phyloP scores from a whole-genome alignment of 2,113 vertebrate genomes.

The Aptenodytes forsteri region DNA sequence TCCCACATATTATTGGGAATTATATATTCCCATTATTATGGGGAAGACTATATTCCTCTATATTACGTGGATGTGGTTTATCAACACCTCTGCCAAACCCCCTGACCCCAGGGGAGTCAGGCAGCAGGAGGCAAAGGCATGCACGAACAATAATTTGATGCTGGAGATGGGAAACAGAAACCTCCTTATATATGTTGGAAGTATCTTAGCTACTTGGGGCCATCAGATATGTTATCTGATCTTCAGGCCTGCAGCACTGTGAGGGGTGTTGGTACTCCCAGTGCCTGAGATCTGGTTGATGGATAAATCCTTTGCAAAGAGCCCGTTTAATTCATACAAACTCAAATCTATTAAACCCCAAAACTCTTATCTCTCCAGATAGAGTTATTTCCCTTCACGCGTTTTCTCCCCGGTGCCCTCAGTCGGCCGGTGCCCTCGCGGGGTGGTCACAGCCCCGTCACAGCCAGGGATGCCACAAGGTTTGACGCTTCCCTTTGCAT shows the following conservation, averaged over 20 bases:
- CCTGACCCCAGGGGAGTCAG: background rate
- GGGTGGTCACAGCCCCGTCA: background rate
- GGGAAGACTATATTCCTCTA: background rate
- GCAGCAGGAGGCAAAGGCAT: background rate
- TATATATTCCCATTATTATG: background rate
- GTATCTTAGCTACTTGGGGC: background rate
- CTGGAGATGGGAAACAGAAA: background rate
- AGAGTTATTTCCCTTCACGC: background rate
- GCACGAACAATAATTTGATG: background rate
- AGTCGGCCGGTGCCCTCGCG: accelerated
- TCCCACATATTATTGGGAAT: background rate
- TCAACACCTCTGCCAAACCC: background rate
- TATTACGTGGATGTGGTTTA: background rate
- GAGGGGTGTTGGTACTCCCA: background rate
- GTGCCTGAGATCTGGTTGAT: background rate
- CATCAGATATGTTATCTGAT: accelerated
- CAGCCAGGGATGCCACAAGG: background rate
- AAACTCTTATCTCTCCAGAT: background rate
- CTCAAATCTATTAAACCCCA: background rate
- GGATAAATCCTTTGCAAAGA: background rate
- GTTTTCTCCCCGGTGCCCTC: background rate
- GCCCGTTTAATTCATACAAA: background rate
- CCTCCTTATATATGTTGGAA: background rate
- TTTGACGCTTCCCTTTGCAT: accelerated
- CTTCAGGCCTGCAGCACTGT: background rate